phyloP scores from a whole-genome alignment of 92 coral and sea anemone genomes.

The Hydrozoanthus gracilis region DNA sequence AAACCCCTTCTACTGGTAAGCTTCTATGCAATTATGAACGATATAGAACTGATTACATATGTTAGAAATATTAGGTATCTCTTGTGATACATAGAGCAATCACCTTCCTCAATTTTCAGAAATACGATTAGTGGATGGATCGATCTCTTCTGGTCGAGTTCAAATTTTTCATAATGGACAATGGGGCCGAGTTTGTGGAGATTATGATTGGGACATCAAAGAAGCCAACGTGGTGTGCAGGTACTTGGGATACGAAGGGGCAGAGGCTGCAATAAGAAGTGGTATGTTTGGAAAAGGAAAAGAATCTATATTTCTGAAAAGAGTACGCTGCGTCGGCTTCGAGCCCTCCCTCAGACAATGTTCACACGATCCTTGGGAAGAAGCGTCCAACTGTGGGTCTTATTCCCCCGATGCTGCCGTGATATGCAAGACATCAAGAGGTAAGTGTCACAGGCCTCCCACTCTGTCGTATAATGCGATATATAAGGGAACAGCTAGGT shows the following conservation, averaged over 20 bases:
- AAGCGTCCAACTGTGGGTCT: not conserved
- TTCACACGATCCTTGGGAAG: conserved; percentile 27
- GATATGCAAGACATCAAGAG: conserved; percentile 20
- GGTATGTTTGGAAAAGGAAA: conserved; percentile 30
- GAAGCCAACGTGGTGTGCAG: conserved; percentile 40
- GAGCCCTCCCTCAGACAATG: conserved; percentile 37
- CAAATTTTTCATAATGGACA: not conserved
- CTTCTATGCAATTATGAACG: no score
- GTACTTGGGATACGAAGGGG: conserved; percentile 24
- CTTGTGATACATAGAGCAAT: no score
- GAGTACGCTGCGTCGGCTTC: conserved; percentile 25
- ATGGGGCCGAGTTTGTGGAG: conserved; percentile 43
- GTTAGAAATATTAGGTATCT: no score
- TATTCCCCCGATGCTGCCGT: conserved; percentile 15
- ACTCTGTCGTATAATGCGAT: not conserved
- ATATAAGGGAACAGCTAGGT: not conserved
- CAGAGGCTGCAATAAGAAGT: conserved; percentile 23
- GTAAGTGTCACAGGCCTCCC: not conserved
- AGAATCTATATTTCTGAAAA: conserved; percentile 16
- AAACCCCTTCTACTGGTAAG: not conserved
- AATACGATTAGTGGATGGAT: conserved; percentile 29
- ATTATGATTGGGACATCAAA: conserved; percentile 1
- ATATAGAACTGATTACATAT: no score
- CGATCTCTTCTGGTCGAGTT: conserved; percentile 40
- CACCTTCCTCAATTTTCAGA: not conserved